A percentile compares a stretch with the other conserved stretches of the same genome.
Conservation (phyloP, 2,797 vertebrate genomes). For the Limnodromus scolopaceus region DNA sequence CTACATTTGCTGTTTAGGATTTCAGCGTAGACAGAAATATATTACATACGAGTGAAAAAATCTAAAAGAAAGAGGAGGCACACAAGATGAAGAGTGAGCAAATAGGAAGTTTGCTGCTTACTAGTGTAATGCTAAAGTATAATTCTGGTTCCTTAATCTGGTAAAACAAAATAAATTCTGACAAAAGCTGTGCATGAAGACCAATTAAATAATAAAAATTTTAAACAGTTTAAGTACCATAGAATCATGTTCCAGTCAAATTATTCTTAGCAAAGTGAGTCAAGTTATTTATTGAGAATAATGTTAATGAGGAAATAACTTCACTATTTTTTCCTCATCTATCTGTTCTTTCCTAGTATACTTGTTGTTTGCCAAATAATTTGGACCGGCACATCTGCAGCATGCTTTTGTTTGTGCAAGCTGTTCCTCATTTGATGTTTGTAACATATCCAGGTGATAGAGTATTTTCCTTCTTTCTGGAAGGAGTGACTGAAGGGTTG, state of each 20-base stretch:
- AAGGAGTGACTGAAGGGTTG: not conserved
- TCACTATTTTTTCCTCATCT: not conserved
- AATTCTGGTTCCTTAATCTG: constrained; percentile 21
- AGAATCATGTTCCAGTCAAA: not conserved
- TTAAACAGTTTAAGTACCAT: not conserved
- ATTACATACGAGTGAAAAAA: constrained; percentile 9
- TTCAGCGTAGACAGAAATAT: constrained; percentile 12
- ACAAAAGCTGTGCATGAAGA: constrained; percentile 31
- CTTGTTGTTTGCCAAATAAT: not conserved
- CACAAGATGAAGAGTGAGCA: constrained; percentile 32
- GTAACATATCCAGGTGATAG: not conserved
- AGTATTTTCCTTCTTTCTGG: not conserved
- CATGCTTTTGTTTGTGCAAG: not conserved
- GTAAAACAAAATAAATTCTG: constrained; percentile 55
- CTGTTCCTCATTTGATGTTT: not conserved
- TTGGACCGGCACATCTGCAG: not conserved
- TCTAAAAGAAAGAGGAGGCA: constrained; percentile 17
- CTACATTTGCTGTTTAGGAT: not conserved
- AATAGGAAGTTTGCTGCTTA: constrained; percentile 17
- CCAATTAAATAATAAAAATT: not conserved
- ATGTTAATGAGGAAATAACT: not conserved
- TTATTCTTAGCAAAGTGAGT: constrained; percentile 15
- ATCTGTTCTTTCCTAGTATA: not conserved
- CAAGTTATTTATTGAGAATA: not conserved
- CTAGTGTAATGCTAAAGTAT: constrained; percentile 14